Evolutionary conservation across 2,113 vertebrate species (phyloP), one percentile per base, ranked within the genome.

Genomic region (Aleadryas rufinucha): DNA sequence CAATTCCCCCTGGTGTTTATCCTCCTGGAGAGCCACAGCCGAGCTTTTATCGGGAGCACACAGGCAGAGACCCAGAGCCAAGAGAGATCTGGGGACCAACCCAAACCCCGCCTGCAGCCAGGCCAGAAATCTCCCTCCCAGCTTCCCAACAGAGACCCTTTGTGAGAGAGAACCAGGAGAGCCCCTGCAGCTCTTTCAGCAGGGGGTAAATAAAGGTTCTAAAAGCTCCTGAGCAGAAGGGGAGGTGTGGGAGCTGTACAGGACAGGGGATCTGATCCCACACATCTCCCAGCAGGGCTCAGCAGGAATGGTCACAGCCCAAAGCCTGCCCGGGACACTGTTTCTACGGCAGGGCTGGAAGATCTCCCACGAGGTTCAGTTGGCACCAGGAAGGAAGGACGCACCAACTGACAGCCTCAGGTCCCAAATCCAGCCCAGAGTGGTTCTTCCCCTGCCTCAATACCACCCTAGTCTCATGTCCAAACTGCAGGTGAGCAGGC

Each of bases 381-480:
- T 13, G 18, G 65, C 39, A 9, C 26, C 23, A 4, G 23, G 11
- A 79, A 12, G 10, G 47, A 31, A n/a, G 44, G 45, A 77, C 0
- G 0, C 2, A 21, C 24, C 39, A 2, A 4, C 6, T 26, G 6
- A 10, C 19, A 63, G 41, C 63, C 57, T 2, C 6, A 41, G 15
- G 3, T 28, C 47, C 70, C 80, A 22, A 8, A 18, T 2, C 23
- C 17, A 59, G 41, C 22, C 63, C 63, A 9, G 26, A 0, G 5
- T 2, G 31, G 20, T 12, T 16, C 17, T 19, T 11, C 8, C 9
- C n/a, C 20, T 2, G 20, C 13, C 30, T 5, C 41, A 42, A 4
- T 0, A 11, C 5, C 31, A 1, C 14, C 7, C 28, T 9, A 0
- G 3, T 9, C 45, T 56, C 30, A 4, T 0, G 3, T 4, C 41